Conservation (phyloP, 1,140 invertebrate genomes). For the Drosophila truncata region DNA sequence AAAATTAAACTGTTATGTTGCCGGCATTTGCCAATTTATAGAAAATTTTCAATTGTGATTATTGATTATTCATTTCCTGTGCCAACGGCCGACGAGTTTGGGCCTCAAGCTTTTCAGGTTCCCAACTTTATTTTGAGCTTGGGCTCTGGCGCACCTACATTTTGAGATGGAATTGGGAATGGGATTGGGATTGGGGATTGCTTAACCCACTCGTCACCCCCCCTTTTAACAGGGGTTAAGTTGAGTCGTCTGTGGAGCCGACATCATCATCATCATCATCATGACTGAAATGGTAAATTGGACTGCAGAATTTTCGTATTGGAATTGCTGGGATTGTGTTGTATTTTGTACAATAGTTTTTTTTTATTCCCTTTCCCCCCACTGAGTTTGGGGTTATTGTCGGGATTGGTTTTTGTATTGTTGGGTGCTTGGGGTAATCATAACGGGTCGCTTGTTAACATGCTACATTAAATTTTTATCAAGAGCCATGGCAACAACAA, state of each 20-base stretch:
- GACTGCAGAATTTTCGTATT: slow-evolving; percentile 78
- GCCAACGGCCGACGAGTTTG: slow-evolving; percentile 5
- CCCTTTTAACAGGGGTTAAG: slow-evolving; percentile 28
- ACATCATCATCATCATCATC: slow-evolving; percentile 24
- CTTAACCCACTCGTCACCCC: slow-evolving; percentile 32
- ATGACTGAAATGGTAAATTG: slow-evolving; percentile 70
- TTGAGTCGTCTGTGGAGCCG: slow-evolving; percentile 50
- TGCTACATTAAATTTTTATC: slow-evolving; percentile 84
- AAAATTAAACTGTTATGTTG: slow-evolving; percentile 54
- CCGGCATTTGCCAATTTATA: slow-evolving; percentile 70
- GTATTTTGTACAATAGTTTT: slow-evolving; percentile 53
- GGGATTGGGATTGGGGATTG: slow-evolving; percentile 26
- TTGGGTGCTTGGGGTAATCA: slow-evolving; percentile 56
- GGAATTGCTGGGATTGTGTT: slow-evolving; percentile 64
- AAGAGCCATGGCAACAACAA: slow-evolving; percentile 73
- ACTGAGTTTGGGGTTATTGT: slow-evolving; percentile 30
- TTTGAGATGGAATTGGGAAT: slow-evolving; percentile 13
- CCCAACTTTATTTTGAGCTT: slow-evolving; percentile 32
- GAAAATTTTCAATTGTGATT: slow-evolving; percentile 80
- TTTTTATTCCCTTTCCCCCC: not conserved
- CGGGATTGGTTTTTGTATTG: slow-evolving; percentile 58
- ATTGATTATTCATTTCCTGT: slow-evolving; percentile 79
- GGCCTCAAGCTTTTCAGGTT: slow-evolving; percentile 3
- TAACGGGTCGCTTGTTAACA: slow-evolving; percentile 83
- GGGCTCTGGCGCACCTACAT: slow-evolving; percentile 57